Base-by-base conservation (phyloP, 2,113 vertebrate genomes). In the Scartelaos histophorus region DNA sequence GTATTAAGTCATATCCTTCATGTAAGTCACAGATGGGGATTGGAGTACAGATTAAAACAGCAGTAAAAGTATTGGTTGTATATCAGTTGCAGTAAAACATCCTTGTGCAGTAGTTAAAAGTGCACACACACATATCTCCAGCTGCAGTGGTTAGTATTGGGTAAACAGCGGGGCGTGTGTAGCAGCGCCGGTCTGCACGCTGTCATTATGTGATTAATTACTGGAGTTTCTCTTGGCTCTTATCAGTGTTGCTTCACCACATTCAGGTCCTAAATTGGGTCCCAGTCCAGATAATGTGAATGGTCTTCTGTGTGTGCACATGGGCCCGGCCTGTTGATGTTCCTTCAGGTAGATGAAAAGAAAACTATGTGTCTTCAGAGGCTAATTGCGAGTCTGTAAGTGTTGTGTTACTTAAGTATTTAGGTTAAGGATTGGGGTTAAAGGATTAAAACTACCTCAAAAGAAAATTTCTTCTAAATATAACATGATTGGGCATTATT, bases 161-260 rank as follows among this genome's bases (percentile, higher is more conserved):
- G 58, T 61, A 61, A 61, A 61, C 25, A 61, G 58, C 25, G 1
- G 58, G 57, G 58, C 58, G 25, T 61, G 61, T 64, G 61, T 64
- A 64, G 61, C 61, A n/a, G 61, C 34, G 35, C 56, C 56, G 56
- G 22, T 58, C 22, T 58, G 22, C 56, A 58, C 56, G 13, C 56
- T 61, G 58, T 61, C 58, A 61, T 61, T 61, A 61, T 61, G 58
- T 61, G 58, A 61, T 61, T 61, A 61, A 61, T 61, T 61, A 61
- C 58, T 3, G 15, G 58, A 61, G 24, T 34, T 61, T 61, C 25
- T 61, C 58, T 61, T 61, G 58, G 58, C 58, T 61, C 58, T 61
- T 61, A 61, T 61, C 58, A 61, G 58, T 61, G 58, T 61, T 61
- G 58, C 58, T 61, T 24, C 58, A 61, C 58, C 13, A 34, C 58